Conservation (phyloP, 2,797 vertebrate species). For the Epinephelus malabaricus region DNA sequence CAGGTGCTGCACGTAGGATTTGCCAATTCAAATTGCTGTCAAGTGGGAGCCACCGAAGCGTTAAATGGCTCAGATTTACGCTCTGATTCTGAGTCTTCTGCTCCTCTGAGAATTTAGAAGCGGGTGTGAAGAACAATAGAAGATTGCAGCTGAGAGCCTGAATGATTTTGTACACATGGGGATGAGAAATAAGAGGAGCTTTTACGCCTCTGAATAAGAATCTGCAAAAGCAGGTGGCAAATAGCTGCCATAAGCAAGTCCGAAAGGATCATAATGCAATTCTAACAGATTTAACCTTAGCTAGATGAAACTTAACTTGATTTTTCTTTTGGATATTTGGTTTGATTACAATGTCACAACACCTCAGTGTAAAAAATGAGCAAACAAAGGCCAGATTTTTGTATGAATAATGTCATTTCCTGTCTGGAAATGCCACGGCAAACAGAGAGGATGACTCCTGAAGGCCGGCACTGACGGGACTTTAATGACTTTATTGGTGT, state of each 20-base stretch:
- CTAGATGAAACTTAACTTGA: background rate
- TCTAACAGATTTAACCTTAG: conserved; percentile 5
- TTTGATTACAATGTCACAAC: conserved; percentile 2
- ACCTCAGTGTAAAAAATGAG: background rate
- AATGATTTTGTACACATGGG: conserved; percentile 4
- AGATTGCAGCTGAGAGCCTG: conserved; percentile 30
- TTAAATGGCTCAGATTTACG: conserved; percentile 36
- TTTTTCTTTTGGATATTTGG: conserved; percentile 7
- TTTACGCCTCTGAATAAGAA: conserved; percentile 22
- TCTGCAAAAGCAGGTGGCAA: conserved; percentile 9
- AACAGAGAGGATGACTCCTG: conserved; percentile 25
- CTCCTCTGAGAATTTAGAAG: conserved; percentile 38
- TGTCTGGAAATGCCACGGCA: conserved; percentile 52
- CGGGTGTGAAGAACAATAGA: conserved; percentile 30
- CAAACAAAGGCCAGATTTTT: conserved; percentile 35
- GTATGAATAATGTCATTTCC: conserved; percentile 51
- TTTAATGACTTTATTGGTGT: conserved; percentile 27
- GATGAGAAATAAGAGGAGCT: conserved; percentile 25
- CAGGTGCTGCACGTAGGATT: background rate
- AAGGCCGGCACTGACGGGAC: conserved; percentile 4
- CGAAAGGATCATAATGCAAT: background rate
- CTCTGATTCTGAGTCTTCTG: conserved; percentile 11
- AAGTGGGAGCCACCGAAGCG: background rate
- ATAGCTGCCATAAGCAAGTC: conserved; percentile 4
- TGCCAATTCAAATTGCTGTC: conserved; percentile 22